Percentiles rank a stretch among this genome's conserved stretches.
Conservation (phyloP, 2,797 vertebrate species). For the Carduelis carduelis region DNA sequence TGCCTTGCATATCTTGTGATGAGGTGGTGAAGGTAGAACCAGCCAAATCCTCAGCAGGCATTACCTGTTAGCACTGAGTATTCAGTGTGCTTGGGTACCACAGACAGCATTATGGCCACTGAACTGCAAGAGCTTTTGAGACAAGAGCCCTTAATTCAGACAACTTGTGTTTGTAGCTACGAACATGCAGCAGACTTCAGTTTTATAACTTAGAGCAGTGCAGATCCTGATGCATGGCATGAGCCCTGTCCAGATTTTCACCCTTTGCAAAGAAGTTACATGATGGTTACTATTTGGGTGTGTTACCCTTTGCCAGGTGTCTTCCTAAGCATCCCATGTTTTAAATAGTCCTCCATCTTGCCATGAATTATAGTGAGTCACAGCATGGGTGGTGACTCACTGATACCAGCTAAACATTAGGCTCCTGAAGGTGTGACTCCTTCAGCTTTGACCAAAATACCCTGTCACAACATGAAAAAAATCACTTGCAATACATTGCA, state of each 20-base stretch:
- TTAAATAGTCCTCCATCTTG: background rate
- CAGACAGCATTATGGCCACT: background rate
- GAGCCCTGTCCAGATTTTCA: background rate
- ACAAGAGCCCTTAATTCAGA: background rate
- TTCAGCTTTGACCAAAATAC: background rate
- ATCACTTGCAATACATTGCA: background rate
- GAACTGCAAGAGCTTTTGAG: background rate
- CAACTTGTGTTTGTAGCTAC: background rate
- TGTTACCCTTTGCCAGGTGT: background rate
- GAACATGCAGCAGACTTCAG: background rate
- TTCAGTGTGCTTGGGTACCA: background rate
- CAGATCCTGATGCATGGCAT: rapidly evolving
- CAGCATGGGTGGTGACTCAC: background rate
- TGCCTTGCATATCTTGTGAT: background rate
- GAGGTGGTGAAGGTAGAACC: background rate
- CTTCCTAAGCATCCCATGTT: background rate
- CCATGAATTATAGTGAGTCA: background rate
- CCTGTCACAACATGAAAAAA: background rate
- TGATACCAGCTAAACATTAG: background rate
- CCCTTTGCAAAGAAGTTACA: background rate
- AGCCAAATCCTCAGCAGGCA: background rate
- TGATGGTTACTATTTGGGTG: background rate
- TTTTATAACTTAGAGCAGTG: background rate
- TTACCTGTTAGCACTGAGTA: background rate
- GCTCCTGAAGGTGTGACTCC: constrained; percentile 15